Percentiles rank a stretch among this genome's conserved stretches.
Evolutionary conservation across 35 echinoderm and acorn worm genomes (phyloP).

Genomic region (Lytechinus variegatus): DNA sequence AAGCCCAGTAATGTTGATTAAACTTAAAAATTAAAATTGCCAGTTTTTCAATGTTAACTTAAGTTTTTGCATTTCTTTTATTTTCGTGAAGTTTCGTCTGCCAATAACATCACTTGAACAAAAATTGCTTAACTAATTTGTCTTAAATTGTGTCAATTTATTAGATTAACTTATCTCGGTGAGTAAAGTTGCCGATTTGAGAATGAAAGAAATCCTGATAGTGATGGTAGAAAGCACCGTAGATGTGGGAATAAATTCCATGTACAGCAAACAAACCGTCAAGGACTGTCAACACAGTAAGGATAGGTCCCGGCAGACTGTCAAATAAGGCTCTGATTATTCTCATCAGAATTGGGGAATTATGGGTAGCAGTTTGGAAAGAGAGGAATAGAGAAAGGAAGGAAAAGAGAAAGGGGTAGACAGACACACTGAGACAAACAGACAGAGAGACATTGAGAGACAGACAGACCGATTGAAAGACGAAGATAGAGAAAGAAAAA

Average conservation of each 20-base stretch:
- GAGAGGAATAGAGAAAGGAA: background rate
- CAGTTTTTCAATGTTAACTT: too few species aligned
- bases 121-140: background rate
- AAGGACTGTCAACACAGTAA: background rate
- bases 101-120: background rate
- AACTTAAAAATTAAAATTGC: too few species aligned
- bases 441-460: background rate
- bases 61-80: background rate
- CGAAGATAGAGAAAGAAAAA: background rate
- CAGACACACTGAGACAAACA: background rate
- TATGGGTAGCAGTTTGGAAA: background rate
- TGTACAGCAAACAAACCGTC: background rate
- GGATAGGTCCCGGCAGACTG: background rate
- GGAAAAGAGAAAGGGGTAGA: background rate
- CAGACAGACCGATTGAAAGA: background rate
- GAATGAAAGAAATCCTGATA: background rate
- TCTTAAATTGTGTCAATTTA: background rate
- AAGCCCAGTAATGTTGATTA: too few species aligned
- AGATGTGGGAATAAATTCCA: background rate
- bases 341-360: background rate
- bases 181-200: background rate
- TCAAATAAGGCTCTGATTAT: background rate
- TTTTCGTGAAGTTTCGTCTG: background rate
- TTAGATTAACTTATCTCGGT: background rate
- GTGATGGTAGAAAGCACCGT: background rate